phyloP scores from a whole-genome alignment of 2,113 vertebrate genomes.

The Strigops habroptila region DNA sequence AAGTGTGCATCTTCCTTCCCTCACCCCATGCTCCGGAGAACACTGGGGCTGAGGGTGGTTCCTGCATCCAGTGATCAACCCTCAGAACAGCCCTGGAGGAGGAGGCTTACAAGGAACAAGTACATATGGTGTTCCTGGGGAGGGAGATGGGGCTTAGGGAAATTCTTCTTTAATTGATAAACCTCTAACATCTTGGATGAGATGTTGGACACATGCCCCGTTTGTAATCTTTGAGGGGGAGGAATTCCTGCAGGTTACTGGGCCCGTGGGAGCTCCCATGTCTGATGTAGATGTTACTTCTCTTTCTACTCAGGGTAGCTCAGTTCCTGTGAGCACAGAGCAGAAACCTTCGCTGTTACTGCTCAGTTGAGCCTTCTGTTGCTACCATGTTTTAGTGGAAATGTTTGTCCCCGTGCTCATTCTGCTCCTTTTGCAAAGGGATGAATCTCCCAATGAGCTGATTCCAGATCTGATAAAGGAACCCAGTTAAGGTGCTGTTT shows the following conservation, averaged over 20 bases:
- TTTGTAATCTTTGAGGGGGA: neutral
- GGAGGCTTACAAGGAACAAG: neutral
- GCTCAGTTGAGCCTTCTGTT: neutral
- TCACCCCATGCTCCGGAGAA: neutral
- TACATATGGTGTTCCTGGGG: neutral
- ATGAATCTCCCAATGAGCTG: neutral
- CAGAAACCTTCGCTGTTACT: neutral
- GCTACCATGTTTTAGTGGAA: neutral
- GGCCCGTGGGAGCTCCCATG: neutral
- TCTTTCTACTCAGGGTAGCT: neutral
- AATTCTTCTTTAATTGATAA: neutral
- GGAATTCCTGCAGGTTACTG: neutral
- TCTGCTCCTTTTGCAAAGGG: neutral
- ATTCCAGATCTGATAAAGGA: neutral
- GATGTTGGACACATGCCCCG: neutral
- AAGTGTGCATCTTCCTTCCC: rapidly evolving
- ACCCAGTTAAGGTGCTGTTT: rapidly evolving
- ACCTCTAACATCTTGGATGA: neutral
- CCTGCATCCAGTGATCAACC: neutral
- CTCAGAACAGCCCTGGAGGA: neutral
- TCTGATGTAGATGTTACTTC: neutral
- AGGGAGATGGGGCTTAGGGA: neutral
- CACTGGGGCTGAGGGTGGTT: rapidly evolving
- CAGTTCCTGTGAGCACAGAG: neutral
- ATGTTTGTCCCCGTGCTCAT: neutral